phyloP scores from a whole-genome alignment of 2,888 invertebrate species.

The Pogonocherus hispidulus region DNA sequence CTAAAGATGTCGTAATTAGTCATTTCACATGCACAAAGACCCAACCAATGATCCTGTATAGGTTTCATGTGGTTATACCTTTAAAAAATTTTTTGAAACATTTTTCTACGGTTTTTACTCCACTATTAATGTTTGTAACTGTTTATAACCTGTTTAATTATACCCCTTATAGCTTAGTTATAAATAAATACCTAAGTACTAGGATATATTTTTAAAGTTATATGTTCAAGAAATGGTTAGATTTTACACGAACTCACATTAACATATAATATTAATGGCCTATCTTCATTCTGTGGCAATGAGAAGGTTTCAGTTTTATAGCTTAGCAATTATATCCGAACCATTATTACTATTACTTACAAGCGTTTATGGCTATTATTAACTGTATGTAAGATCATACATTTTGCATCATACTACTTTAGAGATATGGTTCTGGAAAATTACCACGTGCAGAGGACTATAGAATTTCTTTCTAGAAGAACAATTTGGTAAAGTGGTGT shows the following conservation, averaged over 20 bases:
- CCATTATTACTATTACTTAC: slow-evolving; percentile 11
- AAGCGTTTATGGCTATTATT: slow-evolving; percentile 12
- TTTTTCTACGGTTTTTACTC: no score
- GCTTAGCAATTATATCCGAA: slow-evolving; percentile 3
- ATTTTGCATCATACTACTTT: slow-evolving; percentile 11
- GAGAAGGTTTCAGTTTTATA: not conserved
- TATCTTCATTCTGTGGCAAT: not conserved
- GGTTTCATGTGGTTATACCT: no score
- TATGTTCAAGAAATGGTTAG: not conserved
- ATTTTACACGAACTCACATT: not conserved
- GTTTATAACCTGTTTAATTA: no score
- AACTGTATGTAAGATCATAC: slow-evolving; percentile 5
- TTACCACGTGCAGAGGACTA: not conserved
- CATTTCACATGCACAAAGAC: no score
- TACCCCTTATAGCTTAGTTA: no score
- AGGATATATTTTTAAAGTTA: not conserved
- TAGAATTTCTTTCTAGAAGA: not conserved
- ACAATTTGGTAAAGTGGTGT: no score
- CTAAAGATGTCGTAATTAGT: no score
- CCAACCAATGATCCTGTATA: no score
- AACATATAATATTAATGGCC: slow-evolving; percentile 1
- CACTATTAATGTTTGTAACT: no score
- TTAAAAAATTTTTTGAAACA: no score
- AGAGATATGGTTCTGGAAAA: not conserved
- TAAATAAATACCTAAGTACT: no score